A percentile compares a stretch with the other conserved stretches of the same genome.
These are phyloP conservation scores for Ephydatia muelleri DNA, from an alignment of 37 sponge, comb jelly and placozoan species.

Conservation along the genomic window DNA sequence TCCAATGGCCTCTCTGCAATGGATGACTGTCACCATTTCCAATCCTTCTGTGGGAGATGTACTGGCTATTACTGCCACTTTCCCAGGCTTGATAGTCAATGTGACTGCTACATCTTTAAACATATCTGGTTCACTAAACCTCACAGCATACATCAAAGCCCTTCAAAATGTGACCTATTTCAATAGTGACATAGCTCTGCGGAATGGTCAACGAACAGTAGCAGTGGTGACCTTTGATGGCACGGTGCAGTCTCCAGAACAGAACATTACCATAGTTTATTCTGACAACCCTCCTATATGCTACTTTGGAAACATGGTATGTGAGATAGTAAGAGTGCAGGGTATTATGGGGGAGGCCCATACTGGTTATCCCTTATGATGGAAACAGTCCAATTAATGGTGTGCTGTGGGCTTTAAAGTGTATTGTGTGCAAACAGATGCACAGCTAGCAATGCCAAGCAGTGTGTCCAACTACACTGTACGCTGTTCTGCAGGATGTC, in stretches of 20 bases:
- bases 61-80: neutral
- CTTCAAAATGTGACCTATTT: constrained; percentile 35
- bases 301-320: constrained; percentile 46
- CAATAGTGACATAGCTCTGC: constrained; percentile 36
- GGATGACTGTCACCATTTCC: constrained; percentile 13
- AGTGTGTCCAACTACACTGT: no score
- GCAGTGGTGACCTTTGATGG: constrained; percentile 58
- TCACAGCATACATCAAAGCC: constrained; percentile 17
- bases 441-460: no score
- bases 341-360: no score
- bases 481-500: no score
- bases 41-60: constrained; percentile 5
- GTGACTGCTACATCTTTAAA: constrained; percentile 1
- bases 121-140: constrained; percentile 27
- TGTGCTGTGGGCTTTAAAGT: no score
- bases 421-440: no score
- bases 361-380: no score
- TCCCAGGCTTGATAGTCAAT: neutral
- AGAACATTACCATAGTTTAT: constrained; percentile 23
- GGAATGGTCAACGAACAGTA: constrained; percentile 15
- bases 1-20: neutral
- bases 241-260: neutral
- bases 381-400: no score
- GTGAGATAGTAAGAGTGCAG: neutral
- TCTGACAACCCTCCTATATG: constrained; percentile 60